A percentile compares a stretch with the other conserved stretches of the same genome.
phyloP scores from a whole-genome alignment of 2,113 vertebrate genomes.

The Acanthisitta chloris region DNA sequence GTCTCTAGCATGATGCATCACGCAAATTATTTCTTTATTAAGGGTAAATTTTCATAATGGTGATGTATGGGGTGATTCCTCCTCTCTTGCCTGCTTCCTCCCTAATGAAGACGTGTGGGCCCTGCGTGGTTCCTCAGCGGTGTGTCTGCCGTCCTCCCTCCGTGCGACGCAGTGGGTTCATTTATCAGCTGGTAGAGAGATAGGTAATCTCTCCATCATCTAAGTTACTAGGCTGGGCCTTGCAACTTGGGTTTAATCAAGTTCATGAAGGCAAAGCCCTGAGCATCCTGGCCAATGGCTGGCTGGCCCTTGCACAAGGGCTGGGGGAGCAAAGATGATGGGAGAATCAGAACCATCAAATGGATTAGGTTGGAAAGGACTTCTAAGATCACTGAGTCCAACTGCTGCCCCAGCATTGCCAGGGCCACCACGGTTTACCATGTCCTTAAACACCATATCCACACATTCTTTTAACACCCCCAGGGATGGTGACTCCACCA shows the following conservation, averaged over 20 bases:
- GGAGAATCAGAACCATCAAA: not conserved
- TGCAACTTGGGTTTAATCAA: not conserved
- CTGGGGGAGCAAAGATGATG: not conserved
- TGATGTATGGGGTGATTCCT: constrained; percentile 26
- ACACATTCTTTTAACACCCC: rapidly evolving
- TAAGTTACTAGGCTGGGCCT: not conserved
- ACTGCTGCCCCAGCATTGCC: not conserved
- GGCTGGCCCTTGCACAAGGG: rapidly evolving
- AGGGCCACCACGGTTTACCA: not conserved
- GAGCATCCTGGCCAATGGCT: not conserved
- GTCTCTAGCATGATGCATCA: not conserved
- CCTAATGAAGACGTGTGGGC: constrained; percentile 37
- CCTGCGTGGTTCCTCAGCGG: not conserved
- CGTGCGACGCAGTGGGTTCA: not conserved
- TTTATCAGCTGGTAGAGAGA: not conserved
- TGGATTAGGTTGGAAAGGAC: not conserved
- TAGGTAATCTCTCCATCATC: not conserved
- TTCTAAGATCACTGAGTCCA: not conserved
- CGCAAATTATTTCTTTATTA: constrained; percentile 54
- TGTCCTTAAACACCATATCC: not conserved
- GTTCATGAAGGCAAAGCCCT: not conserved
- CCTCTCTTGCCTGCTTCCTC: not conserved
- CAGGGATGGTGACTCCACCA: not conserved
- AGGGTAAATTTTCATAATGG: constrained; percentile 43
- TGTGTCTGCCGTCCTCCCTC: not conserved